Conservation (phyloP, 2,888 invertebrate genomes). For the Chloroclysta siterata region DNA sequence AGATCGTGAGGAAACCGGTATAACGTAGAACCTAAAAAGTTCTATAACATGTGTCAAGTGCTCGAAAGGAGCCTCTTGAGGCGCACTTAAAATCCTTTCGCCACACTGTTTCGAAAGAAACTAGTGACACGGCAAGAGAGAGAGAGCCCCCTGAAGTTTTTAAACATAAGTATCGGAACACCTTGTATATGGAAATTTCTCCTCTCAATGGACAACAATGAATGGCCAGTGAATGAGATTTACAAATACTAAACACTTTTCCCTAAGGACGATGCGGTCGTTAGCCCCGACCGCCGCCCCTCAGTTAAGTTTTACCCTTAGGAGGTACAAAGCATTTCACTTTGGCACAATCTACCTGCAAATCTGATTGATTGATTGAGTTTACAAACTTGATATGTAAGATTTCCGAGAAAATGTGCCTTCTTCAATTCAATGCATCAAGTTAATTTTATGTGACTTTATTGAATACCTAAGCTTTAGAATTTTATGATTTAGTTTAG, state of each 20-base stretch:
- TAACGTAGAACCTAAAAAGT: too few relatives aligned
- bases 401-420: neutral
- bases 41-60: too few relatives aligned
- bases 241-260: constrained; percentile 10
- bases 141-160: too few relatives aligned
- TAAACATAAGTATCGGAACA: too few relatives aligned
- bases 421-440: neutral
- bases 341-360: constrained; percentile 2
- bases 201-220: constrained; percentile 16
- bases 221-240: constrained; percentile 17
- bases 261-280: constrained; percentile 13
- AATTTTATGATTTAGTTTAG: too few relatives aligned
- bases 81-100: too few relatives aligned
- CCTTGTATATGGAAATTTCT: neutral
- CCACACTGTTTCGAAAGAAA: too few relatives aligned
- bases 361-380: constrained; percentile 6
- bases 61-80: too few relatives aligned
- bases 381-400: neutral
- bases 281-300: constrained; percentile 11
- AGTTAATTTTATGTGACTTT: neutral
- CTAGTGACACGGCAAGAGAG: too few relatives aligned
- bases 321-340: constrained; percentile 14
- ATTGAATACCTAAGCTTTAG: too few relatives aligned
- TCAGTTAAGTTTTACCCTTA: constrained; percentile 13
- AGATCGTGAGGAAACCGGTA: too few relatives aligned